Evolutionary conservation across 2,797 vertebrate species (phyloP).

Genomic region (Odontamblyopus lacepedii): DNA sequence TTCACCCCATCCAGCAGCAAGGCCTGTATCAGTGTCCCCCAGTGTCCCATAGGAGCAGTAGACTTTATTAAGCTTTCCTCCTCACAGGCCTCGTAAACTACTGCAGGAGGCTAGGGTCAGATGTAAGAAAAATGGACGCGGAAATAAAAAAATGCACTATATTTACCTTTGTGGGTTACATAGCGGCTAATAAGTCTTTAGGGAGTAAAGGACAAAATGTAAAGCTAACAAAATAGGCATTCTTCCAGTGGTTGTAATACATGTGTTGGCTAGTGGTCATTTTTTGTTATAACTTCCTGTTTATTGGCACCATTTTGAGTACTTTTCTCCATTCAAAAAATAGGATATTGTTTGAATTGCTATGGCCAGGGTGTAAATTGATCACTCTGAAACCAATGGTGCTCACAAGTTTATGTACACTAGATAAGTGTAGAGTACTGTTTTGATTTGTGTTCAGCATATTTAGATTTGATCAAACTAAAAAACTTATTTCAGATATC

Average conservation of each 20-base stretch:
- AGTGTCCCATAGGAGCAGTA: conserved; percentile 60
- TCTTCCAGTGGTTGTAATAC: neutral
- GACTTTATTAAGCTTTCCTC: conserved; percentile 68
- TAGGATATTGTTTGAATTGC: no score
- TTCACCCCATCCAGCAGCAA: conserved; percentile 22
- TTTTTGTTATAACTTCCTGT: neutral
- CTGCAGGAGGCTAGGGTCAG: conserved; percentile 43
- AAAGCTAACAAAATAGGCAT: neutral
- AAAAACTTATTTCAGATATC: neutral
- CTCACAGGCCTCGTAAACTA: conserved; percentile 62
- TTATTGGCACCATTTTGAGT: no score
- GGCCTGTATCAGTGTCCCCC: conserved; percentile 58
- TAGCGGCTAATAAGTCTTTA: conserved; percentile 5
- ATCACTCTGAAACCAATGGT: no score
- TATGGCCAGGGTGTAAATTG: no score
- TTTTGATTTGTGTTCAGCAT: neutral
- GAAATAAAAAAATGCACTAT: conserved; percentile 21
- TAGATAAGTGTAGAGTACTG: neutral
- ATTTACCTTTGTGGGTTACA: conserved; percentile 23
- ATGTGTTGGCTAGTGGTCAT: neutral
- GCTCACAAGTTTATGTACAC: no score
- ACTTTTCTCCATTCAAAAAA: no score
- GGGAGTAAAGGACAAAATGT: conserved; percentile 6
- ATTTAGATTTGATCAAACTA: neutral
- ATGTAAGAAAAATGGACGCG: conserved; percentile 23